phyloP scores from a whole-genome alignment of 2,113 vertebrate species.

The Fukomys damarensis region DNA sequence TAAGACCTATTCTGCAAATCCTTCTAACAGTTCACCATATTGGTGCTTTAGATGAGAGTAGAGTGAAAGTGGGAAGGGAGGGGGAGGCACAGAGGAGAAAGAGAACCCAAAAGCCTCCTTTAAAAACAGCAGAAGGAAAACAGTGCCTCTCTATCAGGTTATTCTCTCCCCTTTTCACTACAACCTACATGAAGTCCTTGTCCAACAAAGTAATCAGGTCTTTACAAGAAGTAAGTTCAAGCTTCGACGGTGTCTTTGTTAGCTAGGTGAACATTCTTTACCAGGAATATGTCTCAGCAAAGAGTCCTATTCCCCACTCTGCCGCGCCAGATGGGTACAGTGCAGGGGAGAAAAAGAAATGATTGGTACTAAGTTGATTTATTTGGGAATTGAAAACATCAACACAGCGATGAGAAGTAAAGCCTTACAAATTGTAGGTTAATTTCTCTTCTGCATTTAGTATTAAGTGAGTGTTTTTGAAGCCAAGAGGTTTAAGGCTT shows the following conservation, averaged over 20 bases:
- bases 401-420: not conserved
- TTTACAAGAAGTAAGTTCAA: constrained; percentile 25
- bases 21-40: not conserved
- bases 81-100: not conserved
- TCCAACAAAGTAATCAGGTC: constrained; percentile 12
- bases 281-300: not conserved
- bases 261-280: not conserved
- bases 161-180: not conserved
- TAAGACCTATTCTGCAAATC: not conserved
- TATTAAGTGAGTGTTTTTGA: not conserved
- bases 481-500: not conserved
- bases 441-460: not conserved
- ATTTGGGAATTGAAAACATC: not conserved
- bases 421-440: not conserved
- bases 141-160: not conserved
- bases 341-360: not conserved
- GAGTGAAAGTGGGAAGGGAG: not conserved
- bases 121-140: not conserved
- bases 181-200: not conserved
- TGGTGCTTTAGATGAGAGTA: not conserved
- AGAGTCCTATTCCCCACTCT: not conserved
- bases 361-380: not conserved
- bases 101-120: not conserved
- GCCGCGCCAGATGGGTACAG: not conserved
- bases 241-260: not conserved